Percentiles rank a stretch among this genome's conserved stretches.
These are phyloP conservation scores for Trissolcus brochymenae DNA, from an alignment of 2,888 invertebrate genomes.

Conservation along the genomic window DNA sequence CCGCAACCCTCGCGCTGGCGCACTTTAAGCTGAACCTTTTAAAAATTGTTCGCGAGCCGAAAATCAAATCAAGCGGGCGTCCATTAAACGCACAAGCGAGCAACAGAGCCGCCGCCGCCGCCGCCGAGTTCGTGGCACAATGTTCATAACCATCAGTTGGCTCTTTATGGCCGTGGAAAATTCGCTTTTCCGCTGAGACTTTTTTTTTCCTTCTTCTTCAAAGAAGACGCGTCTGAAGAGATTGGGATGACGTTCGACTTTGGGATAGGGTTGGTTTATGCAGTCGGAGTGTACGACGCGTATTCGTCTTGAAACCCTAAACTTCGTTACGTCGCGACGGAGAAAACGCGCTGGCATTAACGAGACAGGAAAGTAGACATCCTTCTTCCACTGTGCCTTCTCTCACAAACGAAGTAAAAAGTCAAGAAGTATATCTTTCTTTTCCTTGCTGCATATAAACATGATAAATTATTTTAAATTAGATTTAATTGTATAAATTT, in stretches of 20 bases:
- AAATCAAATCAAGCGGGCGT: constrained; percentile 48
- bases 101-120: constrained; percentile 36
- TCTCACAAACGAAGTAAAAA: constrained; percentile 27
- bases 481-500: no score
- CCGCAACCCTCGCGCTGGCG: constrained; percentile 7
- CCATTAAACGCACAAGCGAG: constrained; percentile 53
- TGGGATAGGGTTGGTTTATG: constrained; percentile 49
- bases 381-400: constrained; percentile 39
- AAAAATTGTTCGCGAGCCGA: constrained; percentile 44
- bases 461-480: no score
- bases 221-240: constrained; percentile 40
- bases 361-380: constrained; percentile 58
- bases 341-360: constrained; percentile 56
- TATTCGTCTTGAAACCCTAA: constrained; percentile 55
- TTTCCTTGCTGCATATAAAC: no score
- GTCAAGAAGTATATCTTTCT: constrained; percentile 21
- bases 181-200: constrained; percentile 32
- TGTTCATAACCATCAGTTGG: constrained; percentile 47
- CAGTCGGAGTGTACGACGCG: constrained; percentile 34
- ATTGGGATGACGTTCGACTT: constrained; percentile 37
- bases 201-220: constrained; percentile 39
- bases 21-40: constrained; percentile 28
- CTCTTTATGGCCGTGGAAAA: constrained; percentile 36
- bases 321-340: constrained; percentile 55
- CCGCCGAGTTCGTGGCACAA: constrained; percentile 32